Evolutionary conservation across 1,140 invertebrate species (phyloP).

Genomic region (Macrosteles quadrilineatus): DNA sequence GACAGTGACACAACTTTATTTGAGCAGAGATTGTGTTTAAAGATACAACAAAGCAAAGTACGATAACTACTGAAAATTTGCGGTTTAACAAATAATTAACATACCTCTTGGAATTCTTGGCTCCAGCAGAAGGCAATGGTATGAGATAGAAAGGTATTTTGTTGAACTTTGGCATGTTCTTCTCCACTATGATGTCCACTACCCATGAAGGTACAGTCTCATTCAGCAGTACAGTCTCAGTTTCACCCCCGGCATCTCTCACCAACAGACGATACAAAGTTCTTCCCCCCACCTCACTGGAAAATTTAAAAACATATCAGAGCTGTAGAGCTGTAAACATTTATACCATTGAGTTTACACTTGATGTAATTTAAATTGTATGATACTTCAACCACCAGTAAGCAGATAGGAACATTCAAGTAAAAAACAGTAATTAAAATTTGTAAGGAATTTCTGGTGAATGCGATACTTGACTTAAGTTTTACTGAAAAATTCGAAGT

Average conservation of each 20-base stretch:
- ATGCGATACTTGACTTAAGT: too few relatives aligned
- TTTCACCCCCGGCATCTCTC: conserved; percentile 93
- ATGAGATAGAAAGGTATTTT: conserved; percentile 97
- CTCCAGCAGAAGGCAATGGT: conserved; percentile 86
- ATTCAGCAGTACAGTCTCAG: conserved; percentile 87
- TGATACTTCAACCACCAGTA: too few relatives aligned
- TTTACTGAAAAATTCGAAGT: too few relatives aligned
- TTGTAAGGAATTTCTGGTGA: too few relatives aligned
- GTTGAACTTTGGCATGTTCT: conserved; percentile 92
- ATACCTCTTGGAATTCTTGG: conserved; percentile 93
- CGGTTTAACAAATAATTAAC: conserved; percentile 41
- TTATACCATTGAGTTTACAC: conserved; percentile 31
- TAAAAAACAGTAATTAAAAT: too few relatives aligned
- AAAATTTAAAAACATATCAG: conserved; percentile 38
- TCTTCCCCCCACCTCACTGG: conserved; percentile 91
- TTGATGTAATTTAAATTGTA: too few relatives aligned
- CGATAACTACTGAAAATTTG: too few relatives aligned
- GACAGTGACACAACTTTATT: too few relatives aligned
- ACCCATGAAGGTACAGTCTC: conserved; percentile 98
- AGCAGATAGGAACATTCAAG: too few relatives aligned
- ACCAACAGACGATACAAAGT: conserved; percentile 90
- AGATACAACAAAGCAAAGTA: too few relatives aligned
- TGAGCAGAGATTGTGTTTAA: too few relatives aligned
- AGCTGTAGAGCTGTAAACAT: conserved; percentile 26
- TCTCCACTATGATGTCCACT: conserved; percentile 91